Conservation (phyloP, 2,797 vertebrate species). For the Peromyscus eremicus region DNA sequence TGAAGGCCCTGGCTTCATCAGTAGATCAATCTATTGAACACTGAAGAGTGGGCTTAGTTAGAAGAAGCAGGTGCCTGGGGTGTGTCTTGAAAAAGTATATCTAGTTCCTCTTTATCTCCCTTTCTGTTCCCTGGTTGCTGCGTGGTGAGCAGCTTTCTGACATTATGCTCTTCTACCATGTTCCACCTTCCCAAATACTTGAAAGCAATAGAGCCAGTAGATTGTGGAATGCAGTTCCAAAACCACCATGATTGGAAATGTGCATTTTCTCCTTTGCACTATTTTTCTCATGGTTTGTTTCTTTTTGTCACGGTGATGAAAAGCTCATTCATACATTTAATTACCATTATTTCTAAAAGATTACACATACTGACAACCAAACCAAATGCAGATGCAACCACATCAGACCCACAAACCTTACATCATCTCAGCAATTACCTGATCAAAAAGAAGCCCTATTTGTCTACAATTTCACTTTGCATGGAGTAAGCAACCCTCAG, state of each 20-base stretch:
- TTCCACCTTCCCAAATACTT: background rate
- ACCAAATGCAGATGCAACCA: background rate
- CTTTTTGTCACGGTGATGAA: background rate
- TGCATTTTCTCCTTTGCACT: background rate
- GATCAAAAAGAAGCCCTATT: background rate
- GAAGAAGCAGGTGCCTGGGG: background rate
- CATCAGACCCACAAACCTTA: background rate
- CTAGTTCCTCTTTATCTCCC: background rate
- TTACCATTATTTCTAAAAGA: constrained; percentile 15
- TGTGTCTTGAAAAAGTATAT: background rate
- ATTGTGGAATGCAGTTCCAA: background rate
- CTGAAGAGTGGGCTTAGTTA: background rate
- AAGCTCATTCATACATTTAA: background rate
- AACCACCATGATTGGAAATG: background rate
- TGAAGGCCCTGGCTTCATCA: background rate
- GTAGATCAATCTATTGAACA: background rate
- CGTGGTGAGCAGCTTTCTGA: background rate
- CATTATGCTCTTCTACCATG: background rate
- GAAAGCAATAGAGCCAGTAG: background rate
- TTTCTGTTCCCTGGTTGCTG: background rate
- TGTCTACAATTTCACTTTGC: background rate
- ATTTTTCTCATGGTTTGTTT: background rate
- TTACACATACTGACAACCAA: background rate
- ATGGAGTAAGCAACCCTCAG: background rate
- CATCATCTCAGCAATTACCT: background rate